A percentile compares a stretch with the other conserved stretches of the same genome.
Evolutionary conservation across 2,888 invertebrate genomes (phyloP).

Genomic region (Lithophane leautieri): DNA sequence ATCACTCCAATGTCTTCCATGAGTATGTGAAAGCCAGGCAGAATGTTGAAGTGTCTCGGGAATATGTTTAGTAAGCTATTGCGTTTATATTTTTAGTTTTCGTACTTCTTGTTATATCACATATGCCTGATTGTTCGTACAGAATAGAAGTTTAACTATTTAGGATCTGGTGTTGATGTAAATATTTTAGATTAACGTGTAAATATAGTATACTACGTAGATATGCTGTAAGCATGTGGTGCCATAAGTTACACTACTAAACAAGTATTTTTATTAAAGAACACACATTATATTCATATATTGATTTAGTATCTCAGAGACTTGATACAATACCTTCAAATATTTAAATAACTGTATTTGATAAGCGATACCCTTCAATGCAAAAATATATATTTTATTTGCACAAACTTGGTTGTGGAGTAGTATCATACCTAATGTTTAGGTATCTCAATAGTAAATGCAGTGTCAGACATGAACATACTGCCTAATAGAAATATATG

Average conservation of each 20-base stretch:
- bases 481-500: slow-evolving; percentile 66
- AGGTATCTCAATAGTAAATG: slow-evolving; percentile 56
- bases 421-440: slow-evolving; percentile 51
- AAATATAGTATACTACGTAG: slow-evolving; percentile 74
- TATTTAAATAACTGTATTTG: slow-evolving; percentile 46
- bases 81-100: slow-evolving; percentile 67
- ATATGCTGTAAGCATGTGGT: slow-evolving; percentile 89
- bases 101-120: slow-evolving; percentile 66
- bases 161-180: slow-evolving; percentile 73
- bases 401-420: slow-evolving; percentile 66
- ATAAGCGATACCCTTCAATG: slow-evolving; percentile 48
- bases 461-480: slow-evolving; percentile 48
- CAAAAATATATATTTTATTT: slow-evolving; percentile 53
- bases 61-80: slow-evolving; percentile 57
- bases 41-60: slow-evolving; percentile 56
- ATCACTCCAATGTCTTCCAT: slow-evolving; percentile 83
- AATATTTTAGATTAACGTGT: slow-evolving; percentile 73
- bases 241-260: slow-evolving; percentile 88
- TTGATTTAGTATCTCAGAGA: slow-evolving; percentile 56
- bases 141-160: slow-evolving; percentile 66
- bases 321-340: slow-evolving; percentile 48
- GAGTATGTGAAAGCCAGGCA: slow-evolving; percentile 70
- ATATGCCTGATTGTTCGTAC: slow-evolving; percentile 68
- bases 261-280: slow-evolving; percentile 79
- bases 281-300: no score